Evolutionary conservation across 2,888 invertebrate species (phyloP).

Genomic region (Drosophila fulvimacula): DNA sequence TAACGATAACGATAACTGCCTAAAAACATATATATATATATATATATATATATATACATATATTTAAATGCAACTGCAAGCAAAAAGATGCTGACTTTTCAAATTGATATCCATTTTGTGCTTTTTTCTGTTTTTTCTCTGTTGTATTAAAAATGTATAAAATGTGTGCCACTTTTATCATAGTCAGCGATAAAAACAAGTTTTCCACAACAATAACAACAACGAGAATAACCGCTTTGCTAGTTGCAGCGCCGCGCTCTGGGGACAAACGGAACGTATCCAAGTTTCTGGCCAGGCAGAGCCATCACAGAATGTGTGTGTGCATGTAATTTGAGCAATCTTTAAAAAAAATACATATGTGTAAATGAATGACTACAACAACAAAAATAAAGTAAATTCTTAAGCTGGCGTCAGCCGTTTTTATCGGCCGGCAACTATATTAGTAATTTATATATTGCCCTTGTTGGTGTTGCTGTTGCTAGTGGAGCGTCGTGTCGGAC

Average conservation of each 20-base stretch:
- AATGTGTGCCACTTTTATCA: conserved; percentile 72
- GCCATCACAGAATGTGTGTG: background rate
- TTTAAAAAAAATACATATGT: conserved; percentile 14
- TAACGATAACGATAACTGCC: conserved; percentile 47
- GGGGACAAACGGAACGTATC: conserved; percentile 48
- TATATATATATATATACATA: conserved; percentile 10
- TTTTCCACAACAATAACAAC: conserved; percentile 58
- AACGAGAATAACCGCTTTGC: conserved; percentile 74
- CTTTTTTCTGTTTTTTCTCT: conserved; percentile 16
- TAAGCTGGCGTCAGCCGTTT: conserved; percentile 60
- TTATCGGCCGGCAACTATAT: conserved; percentile 48
- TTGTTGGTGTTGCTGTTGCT: conserved; percentile 45
- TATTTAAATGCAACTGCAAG: conserved; percentile 31
- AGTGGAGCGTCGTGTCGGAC: conserved; percentile 29
- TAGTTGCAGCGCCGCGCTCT: conserved; percentile 43
- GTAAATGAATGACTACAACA: background rate
- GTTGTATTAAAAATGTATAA: conserved; percentile 28
- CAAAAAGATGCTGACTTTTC: conserved; percentile 45
- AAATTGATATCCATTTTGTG: conserved; percentile 4
- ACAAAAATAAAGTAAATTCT: conserved; percentile 23
- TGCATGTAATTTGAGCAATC: conserved; percentile 52
- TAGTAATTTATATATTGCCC: conserved; percentile 62
- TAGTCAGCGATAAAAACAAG: conserved; percentile 67
- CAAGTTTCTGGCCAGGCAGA: conserved; percentile 30
- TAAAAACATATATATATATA: conserved; percentile 5